Base-by-base conservation (phyloP, 2,113 vertebrate species). In the Vanacampus margaritifer region DNA sequence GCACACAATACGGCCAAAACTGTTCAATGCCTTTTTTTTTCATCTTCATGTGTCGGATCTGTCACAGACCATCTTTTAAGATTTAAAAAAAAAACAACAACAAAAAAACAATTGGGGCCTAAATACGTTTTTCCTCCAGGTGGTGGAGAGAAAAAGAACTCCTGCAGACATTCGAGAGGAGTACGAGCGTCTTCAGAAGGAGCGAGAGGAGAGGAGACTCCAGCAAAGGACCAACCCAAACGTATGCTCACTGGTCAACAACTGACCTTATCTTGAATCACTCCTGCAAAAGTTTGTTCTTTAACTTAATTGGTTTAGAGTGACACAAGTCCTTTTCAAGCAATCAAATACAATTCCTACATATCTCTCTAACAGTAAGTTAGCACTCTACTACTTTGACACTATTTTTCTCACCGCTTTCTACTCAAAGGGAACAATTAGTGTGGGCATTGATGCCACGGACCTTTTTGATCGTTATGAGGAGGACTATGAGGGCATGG, bases 221-320 rank as follows among this genome's bases (percentile, higher is more conserved):
- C 96, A 97, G 80, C 96, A 98, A 87, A 90, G 97, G 87, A 99
- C 97, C 84, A 99, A 99, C 77, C 97, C 97, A 79, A 98, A 98
- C 93, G 97, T 97, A 80, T 32, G 63, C 69, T 48, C 28, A n/a
- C 19, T 5, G 9, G 48, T 46, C 64, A 50, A 68, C 64, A 69
- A 71, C 16, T 21, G 65, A 16, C 24, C 17, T 67, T 16, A 1
- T 36, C 50, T 35, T 63, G 9, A 65, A 23, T 7, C 3, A 17
- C 23, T 5, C 28, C 24, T 37, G 39, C 36, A 39, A 39, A 39
- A 39, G 35, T 21, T 41, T n/a, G 51, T 54, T 54, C 51, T 54
- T 9, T 16, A 54, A 54, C 23, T 26, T 54, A 0, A n/a, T 51
- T 51, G 21, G 45, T 19, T 46, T 46, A 12, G 39, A 41, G 3